A percentile compares a stretch with the other conserved stretches of the same genome.
These are phyloP conservation scores for Phaonia tiefii DNA, from an alignment of 2,888 invertebrate genomes.

Conservation along the genomic window DNA sequence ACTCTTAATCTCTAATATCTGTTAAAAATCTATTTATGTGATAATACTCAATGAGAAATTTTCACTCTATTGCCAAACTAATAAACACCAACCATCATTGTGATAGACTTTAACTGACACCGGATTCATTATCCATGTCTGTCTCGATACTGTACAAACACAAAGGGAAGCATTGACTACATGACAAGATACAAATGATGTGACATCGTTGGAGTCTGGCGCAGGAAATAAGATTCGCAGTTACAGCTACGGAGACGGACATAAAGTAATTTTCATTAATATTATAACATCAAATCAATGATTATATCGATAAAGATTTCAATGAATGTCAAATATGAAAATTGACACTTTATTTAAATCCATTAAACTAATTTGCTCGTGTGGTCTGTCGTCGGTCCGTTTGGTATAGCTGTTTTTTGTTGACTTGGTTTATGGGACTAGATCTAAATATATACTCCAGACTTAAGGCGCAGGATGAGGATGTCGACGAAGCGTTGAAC, in stretches of 20 bases:
- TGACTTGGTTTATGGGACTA: too few species aligned
- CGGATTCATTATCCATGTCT: too few species aligned
- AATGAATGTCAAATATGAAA: slow-evolving; percentile 46
- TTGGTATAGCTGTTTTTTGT: background rate
- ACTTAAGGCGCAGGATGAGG: background rate
- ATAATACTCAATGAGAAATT: background rate
- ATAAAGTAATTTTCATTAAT: slow-evolving; percentile 53
- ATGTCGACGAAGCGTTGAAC: background rate
- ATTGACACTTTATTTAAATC: slow-evolving; percentile 56
- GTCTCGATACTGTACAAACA: too few species aligned
- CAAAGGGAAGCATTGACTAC: too few species aligned
- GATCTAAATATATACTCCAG: too few species aligned
- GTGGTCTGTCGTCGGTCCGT: background rate
- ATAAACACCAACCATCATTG: background rate
- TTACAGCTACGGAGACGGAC: too few species aligned
- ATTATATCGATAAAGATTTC: slow-evolving; percentile 44
- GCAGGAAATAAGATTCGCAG: too few species aligned
- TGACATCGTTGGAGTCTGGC: too few species aligned
- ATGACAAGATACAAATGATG: too few species aligned
- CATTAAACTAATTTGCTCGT: slow-evolving; percentile 52
- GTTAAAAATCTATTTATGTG: background rate
- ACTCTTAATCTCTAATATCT: too few species aligned
- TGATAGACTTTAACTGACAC: too few species aligned
- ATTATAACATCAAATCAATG: slow-evolving; percentile 48
- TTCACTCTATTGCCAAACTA: background rate